phyloP scores from a whole-genome alignment of 2,888 invertebrate species.

The Lymantria dispar region DNA sequence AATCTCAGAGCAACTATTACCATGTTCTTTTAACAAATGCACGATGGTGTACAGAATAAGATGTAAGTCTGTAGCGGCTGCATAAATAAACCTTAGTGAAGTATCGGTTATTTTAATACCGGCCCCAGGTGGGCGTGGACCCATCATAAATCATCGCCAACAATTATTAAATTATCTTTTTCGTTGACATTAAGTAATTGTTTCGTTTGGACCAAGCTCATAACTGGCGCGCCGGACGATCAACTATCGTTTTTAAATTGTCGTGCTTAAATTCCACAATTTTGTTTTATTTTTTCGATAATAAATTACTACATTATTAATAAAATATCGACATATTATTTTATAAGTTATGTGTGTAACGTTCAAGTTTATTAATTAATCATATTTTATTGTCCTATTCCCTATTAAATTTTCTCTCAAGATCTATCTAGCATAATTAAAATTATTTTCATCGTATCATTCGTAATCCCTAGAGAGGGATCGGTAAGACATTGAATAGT shows the following conservation, averaged over 20 bases:
- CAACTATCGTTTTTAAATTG: constrained; percentile 66
- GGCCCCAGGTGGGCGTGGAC: constrained; percentile 76
- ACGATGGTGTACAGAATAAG: constrained; percentile 72
- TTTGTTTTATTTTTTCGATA: constrained; percentile 41
- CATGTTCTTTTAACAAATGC: constrained; percentile 81
- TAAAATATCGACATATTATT: constrained; percentile 13
- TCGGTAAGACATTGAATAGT: too few species aligned
- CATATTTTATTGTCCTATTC: constrained; percentile 2
- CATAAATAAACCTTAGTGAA: constrained; percentile 73
- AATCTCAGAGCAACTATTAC: constrained; percentile 76
- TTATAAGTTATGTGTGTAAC: constrained; percentile 8
- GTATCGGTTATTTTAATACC: constrained; percentile 76
- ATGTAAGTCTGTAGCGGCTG: constrained; percentile 72
- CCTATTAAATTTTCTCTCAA: too few species aligned
- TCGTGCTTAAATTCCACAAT: constrained; percentile 57
- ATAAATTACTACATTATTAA: constrained; percentile 32
- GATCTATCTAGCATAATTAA: too few species aligned
- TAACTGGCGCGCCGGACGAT: constrained; percentile 60
- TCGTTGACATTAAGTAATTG: constrained; percentile 82
- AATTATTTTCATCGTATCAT: too few species aligned
- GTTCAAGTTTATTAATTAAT: constrained; percentile 14
- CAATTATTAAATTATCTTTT: constrained; percentile 83
- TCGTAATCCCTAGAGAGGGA: too few species aligned
- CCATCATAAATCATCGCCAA: constrained; percentile 73
- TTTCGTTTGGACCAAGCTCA: constrained; percentile 60